Evolutionary conservation across 2,797 vertebrate genomes (phyloP).

Genomic region (Vipera latastei): DNA sequence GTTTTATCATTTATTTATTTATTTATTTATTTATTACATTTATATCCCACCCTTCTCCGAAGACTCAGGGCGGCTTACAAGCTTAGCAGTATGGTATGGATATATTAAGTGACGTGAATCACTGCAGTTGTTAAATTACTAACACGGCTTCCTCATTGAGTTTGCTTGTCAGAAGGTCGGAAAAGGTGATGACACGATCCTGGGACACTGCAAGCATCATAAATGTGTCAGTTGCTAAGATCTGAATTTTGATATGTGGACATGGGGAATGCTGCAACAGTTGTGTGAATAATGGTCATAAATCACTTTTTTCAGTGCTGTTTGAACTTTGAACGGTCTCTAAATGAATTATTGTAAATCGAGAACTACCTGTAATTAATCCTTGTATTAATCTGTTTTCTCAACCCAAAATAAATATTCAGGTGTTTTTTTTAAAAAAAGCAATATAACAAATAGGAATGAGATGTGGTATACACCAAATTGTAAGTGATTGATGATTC

Average conservation of each 20-base stretch:
- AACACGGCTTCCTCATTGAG: background rate
- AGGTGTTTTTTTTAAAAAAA: background rate
- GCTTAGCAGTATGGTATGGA: background rate
- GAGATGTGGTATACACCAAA: background rate
- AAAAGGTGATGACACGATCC: background rate
- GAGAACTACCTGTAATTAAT: background rate
- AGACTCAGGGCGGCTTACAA: no score
- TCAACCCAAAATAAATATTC: background rate
- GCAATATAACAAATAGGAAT: background rate
- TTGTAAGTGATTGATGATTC: background rate
- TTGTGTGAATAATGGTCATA: background rate
- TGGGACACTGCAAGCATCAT: background rate
- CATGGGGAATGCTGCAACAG: background rate
- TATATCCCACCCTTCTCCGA: no score
- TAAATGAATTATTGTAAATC: background rate
- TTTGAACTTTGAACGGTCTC: background rate
- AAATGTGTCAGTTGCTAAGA: background rate
- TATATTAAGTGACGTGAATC: background rate
- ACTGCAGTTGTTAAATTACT: background rate
- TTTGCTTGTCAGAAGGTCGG: background rate
- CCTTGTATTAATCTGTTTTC: background rate
- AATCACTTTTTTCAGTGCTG: background rate
- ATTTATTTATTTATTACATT: no score
- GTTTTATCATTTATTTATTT: background rate
- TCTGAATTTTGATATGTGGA: background rate